Evolutionary conservation across 35 echinoderm and acorn worm species (phyloP).

Genomic region (Apostichopus californicus): DNA sequence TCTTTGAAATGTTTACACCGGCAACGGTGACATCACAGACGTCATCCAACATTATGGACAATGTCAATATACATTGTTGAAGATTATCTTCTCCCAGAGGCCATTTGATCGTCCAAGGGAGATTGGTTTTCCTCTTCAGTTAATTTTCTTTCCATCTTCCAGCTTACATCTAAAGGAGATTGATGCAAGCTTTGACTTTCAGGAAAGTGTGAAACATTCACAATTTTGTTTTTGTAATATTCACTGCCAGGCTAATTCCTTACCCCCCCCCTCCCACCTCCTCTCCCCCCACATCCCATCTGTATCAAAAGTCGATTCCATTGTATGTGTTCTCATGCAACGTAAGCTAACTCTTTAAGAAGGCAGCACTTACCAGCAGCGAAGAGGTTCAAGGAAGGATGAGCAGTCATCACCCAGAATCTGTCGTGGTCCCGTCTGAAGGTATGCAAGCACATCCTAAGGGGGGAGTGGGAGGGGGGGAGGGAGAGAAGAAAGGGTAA

Average conservation of each 20-base stretch:
- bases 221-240: too few relatives aligned
- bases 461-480: not conserved
- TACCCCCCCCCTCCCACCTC: too few relatives aligned
- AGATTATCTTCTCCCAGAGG: slow-evolving; percentile 20
- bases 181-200: slow-evolving; percentile 42
- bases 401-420: slow-evolving; percentile 93
- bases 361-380: slow-evolving; percentile 79
- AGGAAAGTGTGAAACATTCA: not conserved
- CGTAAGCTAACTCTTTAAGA: too few relatives aligned
- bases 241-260: too few relatives aligned
- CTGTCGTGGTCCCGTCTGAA: slow-evolving; percentile 98
- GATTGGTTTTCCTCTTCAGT: slow-evolving; percentile 4
- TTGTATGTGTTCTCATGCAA: too few relatives aligned
- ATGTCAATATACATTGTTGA: not conserved
- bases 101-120: not conserved
- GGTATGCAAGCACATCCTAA: slow-evolving; percentile 91
- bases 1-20: too few relatives aligned
- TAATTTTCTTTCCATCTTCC: slow-evolving; percentile 48
- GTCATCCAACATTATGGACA: too few relatives aligned
- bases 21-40: too few relatives aligned
- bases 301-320: too few relatives aligned
- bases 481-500: not conserved
- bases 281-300: too few relatives aligned
- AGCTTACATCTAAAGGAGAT: not conserved
- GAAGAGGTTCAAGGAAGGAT: slow-evolving; percentile 91